A percentile compares a stretch with the other conserved stretches of the same genome.
These are phyloP conservation scores for Cyanistes caeruleus DNA, from an alignment of 2,113 vertebrate species.

Conservation along the genomic window DNA sequence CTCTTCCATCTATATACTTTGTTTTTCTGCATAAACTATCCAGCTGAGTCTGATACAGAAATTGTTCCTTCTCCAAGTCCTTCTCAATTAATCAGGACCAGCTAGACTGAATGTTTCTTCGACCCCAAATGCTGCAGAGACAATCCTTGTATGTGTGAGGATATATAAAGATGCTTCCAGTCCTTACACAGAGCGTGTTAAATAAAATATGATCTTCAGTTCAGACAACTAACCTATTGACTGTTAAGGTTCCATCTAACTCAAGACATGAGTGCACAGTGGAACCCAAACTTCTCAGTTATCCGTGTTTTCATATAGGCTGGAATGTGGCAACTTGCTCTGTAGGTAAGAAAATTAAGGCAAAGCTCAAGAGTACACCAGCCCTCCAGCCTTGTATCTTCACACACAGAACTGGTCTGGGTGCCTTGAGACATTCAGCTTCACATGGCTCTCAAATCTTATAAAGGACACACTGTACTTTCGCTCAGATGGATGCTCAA, in stretches of 20 bases:
- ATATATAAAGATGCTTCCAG: not conserved
- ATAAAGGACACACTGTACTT: not conserved
- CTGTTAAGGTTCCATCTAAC: not conserved
- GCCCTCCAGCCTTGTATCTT: not conserved
- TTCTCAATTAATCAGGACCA: not conserved
- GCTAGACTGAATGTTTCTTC: not conserved
- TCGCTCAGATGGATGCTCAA: not conserved
- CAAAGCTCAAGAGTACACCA: not conserved
- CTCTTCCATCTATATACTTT: not conserved
- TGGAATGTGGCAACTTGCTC: not conserved
- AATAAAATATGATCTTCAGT: not conserved
- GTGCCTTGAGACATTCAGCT: not conserved
- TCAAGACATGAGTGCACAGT: not conserved
- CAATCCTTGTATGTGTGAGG: not conserved
- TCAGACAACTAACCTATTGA: not conserved
- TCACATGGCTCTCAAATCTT: not conserved
- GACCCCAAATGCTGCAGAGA: not conserved
- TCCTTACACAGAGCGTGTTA: not conserved
- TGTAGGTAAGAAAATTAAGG: not conserved
- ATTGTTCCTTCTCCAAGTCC: not conserved
- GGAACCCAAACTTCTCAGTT: fast-evolving
- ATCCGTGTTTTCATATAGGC: not conserved
- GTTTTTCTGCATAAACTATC: not conserved
- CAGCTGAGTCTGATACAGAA: not conserved
- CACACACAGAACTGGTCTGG: not conserved